Evolutionary conservation across 2,113 vertebrate genomes (phyloP).

Genomic region (Octodon degus): DNA sequence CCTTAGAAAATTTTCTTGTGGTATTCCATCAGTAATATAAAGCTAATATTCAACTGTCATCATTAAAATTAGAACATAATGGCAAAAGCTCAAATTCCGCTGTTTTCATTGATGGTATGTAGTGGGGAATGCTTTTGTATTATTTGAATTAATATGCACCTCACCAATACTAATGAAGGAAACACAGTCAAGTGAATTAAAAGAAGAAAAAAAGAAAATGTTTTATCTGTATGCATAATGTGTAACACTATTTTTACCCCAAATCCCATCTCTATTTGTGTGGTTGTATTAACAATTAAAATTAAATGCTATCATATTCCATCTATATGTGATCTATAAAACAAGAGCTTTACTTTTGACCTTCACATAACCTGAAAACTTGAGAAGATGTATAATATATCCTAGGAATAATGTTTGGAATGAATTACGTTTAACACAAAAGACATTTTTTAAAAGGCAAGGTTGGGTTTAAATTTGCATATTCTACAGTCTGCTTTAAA

Average conservation of each 20-base stretch:
- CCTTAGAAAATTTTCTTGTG: neutral
- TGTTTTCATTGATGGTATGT: neutral
- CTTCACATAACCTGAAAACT: neutral
- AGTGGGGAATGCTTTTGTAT: neutral
- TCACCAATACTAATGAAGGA: neutral
- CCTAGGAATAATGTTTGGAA: neutral
- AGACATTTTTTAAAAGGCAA: slow-evolving; percentile 9
- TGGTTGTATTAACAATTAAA: slow-evolving; percentile 19
- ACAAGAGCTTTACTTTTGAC: neutral
- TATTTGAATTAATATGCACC: neutral
- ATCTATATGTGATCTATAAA: neutral
- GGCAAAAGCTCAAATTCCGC: neutral
- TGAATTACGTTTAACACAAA: slow-evolving; percentile 29
- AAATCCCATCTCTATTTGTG: neutral
- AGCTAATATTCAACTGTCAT: neutral
- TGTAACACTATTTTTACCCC: neutral
- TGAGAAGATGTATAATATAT: neutral
- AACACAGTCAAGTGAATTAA: neutral
- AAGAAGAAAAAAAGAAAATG: neutral
- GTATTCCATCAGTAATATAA: neutral
- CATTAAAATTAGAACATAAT: neutral
- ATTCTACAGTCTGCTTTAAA: slow-evolving; percentile 53
- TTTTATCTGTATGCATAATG: neutral
- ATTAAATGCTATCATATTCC: neutral
- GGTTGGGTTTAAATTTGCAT: slow-evolving; percentile 33